Evolutionary conservation across 2,888 invertebrate species (phyloP).

Genomic region (Mythimna vitellina): DNA sequence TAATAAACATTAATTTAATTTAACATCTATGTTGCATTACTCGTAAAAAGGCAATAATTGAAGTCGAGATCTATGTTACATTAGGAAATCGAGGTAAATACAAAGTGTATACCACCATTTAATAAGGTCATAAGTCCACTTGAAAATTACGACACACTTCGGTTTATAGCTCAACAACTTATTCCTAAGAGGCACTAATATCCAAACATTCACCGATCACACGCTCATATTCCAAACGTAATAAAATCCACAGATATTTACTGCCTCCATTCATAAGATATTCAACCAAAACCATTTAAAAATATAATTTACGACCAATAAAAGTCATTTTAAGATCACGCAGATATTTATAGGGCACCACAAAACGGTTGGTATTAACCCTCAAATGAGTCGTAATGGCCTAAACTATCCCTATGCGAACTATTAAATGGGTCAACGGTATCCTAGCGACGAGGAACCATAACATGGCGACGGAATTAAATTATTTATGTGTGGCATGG

Average conservation of each 20-base stretch:
- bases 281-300: constrained; percentile 69
- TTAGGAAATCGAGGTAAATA: not conserved
- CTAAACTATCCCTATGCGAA: constrained; percentile 64
- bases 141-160: constrained; percentile 29
- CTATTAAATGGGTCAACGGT: constrained; percentile 72
- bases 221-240: constrained; percentile 50
- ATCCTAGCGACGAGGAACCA: constrained; percentile 74
- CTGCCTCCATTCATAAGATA: constrained; percentile 56
- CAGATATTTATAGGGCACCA: constrained; percentile 71
- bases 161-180: constrained; percentile 14
- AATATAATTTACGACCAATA: constrained; percentile 79
- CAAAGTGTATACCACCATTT: not conserved
- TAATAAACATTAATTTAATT: too few relatives aligned
- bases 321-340: constrained; percentile 76
- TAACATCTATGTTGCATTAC: not conserved
- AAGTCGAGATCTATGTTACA: too few relatives aligned
- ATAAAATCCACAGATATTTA: constrained; percentile 64
- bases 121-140: not conserved
- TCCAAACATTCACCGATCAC: constrained; percentile 43
- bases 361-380: constrained; percentile 69
- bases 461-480: constrained; percentile 71
- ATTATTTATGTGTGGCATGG: constrained; percentile 66
- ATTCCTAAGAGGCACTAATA: not conserved
- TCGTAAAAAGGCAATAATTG: not conserved
- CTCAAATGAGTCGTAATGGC: constrained; percentile 64